Evolutionary conservation across 2,888 invertebrate genomes (phyloP).

Genomic region (Nephrotoma flavescens): DNA sequence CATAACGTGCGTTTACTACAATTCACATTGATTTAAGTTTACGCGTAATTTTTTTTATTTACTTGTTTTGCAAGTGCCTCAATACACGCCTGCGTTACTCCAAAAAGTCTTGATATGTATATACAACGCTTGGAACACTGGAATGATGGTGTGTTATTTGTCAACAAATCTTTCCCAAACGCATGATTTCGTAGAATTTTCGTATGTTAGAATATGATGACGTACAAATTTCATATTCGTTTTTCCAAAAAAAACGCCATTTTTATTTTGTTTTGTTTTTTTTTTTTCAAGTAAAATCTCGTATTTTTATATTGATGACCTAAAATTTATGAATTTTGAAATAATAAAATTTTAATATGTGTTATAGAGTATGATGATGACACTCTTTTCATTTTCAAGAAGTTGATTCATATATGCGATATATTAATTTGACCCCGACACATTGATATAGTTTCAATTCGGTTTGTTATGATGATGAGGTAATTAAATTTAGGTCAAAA

Average conservation of each 20-base stretch:
- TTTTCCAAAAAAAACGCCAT: background rate
- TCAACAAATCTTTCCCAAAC: background rate
- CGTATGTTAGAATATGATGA: background rate
- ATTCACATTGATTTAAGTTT: background rate
- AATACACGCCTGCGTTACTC: background rate
- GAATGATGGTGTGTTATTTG: background rate
- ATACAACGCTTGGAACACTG: background rate
- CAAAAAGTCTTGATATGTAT: background rate
- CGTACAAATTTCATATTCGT: background rate
- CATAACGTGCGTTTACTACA: background rate
- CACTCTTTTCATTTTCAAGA: background rate
- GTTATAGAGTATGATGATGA: background rate
- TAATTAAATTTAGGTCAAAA: background rate
- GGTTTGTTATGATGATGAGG: background rate
- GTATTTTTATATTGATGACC: background rate
- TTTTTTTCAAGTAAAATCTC: no score
- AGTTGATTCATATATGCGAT: background rate
- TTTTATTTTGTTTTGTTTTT: background rate
- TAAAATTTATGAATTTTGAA: background rate
- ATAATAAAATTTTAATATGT: background rate
- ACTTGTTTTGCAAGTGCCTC: background rate
- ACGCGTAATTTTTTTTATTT: background rate
- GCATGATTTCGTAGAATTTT: background rate
- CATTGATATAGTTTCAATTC: constrained; percentile 1
- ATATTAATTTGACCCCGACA: constrained; percentile 2